A percentile compares a stretch with the other conserved stretches of the same genome.
Evolutionary conservation across 2,888 invertebrate species (phyloP).

Genomic region (Tetramorium bicarinatum): DNA sequence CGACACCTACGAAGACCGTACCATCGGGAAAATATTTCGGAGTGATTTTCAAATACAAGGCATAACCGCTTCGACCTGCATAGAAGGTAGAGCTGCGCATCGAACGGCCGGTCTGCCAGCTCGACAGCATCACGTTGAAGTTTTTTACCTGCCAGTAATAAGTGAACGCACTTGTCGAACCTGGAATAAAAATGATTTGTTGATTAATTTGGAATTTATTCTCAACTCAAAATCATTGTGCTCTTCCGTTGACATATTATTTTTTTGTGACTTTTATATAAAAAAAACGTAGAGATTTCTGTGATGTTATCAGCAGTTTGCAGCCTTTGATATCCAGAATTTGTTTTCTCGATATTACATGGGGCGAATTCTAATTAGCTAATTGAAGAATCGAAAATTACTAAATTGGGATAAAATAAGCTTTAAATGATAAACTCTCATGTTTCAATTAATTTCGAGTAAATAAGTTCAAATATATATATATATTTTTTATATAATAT

Average conservation of each 20-base stretch:
- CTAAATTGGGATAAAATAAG: background rate
- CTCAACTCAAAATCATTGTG: background rate
- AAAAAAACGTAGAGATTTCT: background rate
- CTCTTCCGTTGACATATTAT: background rate
- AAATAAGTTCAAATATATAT: too few relatives aligned
- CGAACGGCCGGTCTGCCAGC: constrained; percentile 83
- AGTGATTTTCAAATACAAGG: constrained; percentile 85
- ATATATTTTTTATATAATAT: too few relatives aligned
- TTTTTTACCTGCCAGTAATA: constrained; percentile 85
- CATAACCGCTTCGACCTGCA: constrained; percentile 82
- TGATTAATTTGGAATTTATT: background rate
- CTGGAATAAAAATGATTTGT: constrained; percentile 59
- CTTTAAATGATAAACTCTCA: background rate
- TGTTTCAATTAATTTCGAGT: background rate
- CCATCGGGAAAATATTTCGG: constrained; percentile 84
- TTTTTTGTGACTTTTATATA: background rate
- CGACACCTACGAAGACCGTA: constrained; percentile 82
- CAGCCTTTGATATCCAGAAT: background rate
- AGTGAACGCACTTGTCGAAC: constrained; percentile 76
- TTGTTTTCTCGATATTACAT: background rate
- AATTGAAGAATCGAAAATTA: background rate
- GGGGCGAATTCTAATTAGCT: background rate
- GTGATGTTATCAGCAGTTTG: background rate
- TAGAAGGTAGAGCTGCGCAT: constrained; percentile 85
- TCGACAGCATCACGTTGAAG: constrained; percentile 83